Conservation (phyloP, 2,797 vertebrate genomes). For the Dendrocincla fuliginosa region DNA sequence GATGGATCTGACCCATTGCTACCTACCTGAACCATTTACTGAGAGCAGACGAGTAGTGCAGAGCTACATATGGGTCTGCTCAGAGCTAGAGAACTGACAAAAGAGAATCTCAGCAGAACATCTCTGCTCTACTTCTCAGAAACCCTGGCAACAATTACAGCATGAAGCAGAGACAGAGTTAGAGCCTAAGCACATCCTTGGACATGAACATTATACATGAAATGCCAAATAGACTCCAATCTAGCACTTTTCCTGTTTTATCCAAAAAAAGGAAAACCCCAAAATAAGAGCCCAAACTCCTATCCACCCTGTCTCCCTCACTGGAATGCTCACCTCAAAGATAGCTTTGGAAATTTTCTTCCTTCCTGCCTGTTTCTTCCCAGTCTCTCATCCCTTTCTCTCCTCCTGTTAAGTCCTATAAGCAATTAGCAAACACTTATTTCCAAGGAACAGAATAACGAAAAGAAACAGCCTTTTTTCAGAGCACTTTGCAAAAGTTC, state of each 20-base stretch:
- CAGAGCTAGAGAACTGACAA: background rate
- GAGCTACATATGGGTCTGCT: fast-evolving
- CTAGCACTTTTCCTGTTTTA: background rate
- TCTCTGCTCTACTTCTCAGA: background rate
- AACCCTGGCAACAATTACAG: background rate
- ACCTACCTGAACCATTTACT: background rate
- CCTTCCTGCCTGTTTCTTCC: background rate
- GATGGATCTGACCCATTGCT: background rate
- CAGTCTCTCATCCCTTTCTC: background rate
- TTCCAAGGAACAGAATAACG: background rate
- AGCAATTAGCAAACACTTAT: background rate
- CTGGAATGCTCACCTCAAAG: background rate
- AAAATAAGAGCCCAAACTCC: background rate
- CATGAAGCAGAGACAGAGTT: background rate
- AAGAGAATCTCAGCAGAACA: background rate
- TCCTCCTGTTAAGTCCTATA: background rate
- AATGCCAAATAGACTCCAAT: background rate
- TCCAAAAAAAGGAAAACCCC: fast-evolving
- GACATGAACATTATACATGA: fast-evolving
- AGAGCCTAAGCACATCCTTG: background rate
- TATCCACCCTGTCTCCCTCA: too few species aligned
- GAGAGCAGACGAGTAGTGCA: background rate
- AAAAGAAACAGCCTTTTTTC: background rate
- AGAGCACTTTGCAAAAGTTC: background rate
- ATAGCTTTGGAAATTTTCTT: background rate